Evolutionary conservation across 2,888 invertebrate species (phyloP), one percentile per base, ranked within the genome.

Genomic region (Leistus spinibarbis): DNA sequence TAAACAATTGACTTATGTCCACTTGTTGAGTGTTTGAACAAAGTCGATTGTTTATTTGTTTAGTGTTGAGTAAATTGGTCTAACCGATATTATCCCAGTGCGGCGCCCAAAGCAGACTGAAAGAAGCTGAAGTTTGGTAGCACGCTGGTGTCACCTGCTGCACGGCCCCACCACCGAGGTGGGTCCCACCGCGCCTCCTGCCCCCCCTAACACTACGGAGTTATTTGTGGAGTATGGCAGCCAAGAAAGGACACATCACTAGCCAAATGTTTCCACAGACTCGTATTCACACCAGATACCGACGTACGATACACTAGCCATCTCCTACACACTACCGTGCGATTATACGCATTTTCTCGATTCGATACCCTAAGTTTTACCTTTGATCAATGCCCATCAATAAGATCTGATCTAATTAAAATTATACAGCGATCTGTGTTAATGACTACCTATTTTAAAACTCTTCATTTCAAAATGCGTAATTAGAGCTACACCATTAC

Each of bases 171-270:
- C 69, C 62, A 69, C 74, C 62, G 9, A 10, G 7, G 16, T 13
- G 23, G 54, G 69, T 23, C 66, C 75, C 76, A 66, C 63, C 53
- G 66, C 74, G 69, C 13, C 40, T 64, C 69, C 72, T 70, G 65
- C 77, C 76, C 77, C 65, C 77, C 66, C 76, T 64, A 68, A 17
- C 63, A 69, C 57, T 40, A 82, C 85, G 67, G 77, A 78, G 79
- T 88, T 88, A 88, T 88, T 88, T 88, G 88, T 88, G 88, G 88
- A 85, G 85, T 84, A 87, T 86, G 79, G 80, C 76, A 87, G 84
- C 89, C 89, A 89, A 89, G 89, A 89, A 89, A 89, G 89, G 89
- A 87, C 88, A 87, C 84, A 86, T 85, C 77, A 78, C 77, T 76
- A 78, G 69, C 57, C 72, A 64, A 75, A 76, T 67, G 73, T 70